Conservation (phyloP, 1,140 invertebrate species). For the Penaeus chinensis region DNA sequence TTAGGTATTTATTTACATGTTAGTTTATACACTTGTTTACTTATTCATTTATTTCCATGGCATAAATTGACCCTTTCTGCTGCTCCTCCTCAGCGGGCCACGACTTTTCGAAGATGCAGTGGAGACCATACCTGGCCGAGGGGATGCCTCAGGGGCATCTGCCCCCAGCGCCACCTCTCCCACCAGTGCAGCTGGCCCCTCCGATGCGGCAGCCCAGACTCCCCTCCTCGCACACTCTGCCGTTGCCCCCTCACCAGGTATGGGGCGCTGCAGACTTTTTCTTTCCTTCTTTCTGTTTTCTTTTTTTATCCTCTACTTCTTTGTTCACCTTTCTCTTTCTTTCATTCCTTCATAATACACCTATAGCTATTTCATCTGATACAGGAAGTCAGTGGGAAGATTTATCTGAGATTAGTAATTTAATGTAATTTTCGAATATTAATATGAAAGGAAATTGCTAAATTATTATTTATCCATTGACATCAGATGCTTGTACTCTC, state of each 20-base stretch:
- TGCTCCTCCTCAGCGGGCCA: slow-evolving; percentile 42
- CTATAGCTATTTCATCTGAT: no score
- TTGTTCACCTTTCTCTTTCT: no score
- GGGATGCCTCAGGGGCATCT: neutral
- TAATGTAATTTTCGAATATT: no score
- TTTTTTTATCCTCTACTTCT: no score
- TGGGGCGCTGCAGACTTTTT: no score
- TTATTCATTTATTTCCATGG: neutral
- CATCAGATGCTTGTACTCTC: no score
- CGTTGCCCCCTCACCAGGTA: neutral
- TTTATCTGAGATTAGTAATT: no score
- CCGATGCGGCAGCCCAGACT: slow-evolving; percentile 9
- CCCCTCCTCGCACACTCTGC: slow-evolving; percentile 25
- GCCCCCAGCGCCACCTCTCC: slow-evolving; percentile 7
- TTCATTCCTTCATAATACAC: no score
- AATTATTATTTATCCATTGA: no score
- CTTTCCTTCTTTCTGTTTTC: no score
- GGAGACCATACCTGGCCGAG: slow-evolving; percentile 35
- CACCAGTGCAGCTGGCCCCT: neutral
- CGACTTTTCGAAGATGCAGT: slow-evolving; percentile 53
- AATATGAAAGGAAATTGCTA: no score
- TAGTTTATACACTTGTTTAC: neutral
- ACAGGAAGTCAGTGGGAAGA: no score
- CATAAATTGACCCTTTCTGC: neutral
- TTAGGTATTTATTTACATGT: neutral